phyloP scores from a whole-genome alignment of 2,888 invertebrate genomes.

The Dicycla oo region DNA sequence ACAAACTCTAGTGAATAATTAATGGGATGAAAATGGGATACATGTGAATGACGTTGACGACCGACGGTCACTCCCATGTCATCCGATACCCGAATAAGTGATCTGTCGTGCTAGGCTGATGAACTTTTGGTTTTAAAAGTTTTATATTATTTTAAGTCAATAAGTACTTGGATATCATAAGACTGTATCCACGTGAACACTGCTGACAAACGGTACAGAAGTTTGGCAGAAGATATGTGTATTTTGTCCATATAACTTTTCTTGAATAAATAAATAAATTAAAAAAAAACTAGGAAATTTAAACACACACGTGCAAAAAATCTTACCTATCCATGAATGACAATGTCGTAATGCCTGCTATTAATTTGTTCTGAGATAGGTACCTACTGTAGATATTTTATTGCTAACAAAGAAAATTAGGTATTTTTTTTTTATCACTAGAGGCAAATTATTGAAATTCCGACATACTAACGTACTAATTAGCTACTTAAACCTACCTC shows the following conservation, averaged over 20 bases:
- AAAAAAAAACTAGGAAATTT: background rate
- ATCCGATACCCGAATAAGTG: conserved; percentile 26
- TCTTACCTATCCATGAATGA: background rate
- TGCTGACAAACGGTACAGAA: too few relatives aligned
- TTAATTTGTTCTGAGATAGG: background rate
- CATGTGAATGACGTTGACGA: conserved; percentile 53
- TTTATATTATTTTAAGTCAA: too few relatives aligned
- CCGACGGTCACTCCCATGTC: conserved; percentile 35
- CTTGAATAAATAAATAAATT: too few relatives aligned
- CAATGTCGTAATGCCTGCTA: background rate
- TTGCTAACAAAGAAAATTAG: too few relatives aligned
- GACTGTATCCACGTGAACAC: too few relatives aligned
- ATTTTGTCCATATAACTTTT: too few relatives aligned
- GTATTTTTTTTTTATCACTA: background rate
- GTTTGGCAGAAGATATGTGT: too few relatives aligned
- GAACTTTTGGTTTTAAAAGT: background rate
- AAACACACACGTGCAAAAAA: background rate
- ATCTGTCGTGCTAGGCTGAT: conserved; percentile 12
- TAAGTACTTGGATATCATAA: too few relatives aligned
- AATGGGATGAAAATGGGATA: conserved; percentile 44
- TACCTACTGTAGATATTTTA: too few relatives aligned
- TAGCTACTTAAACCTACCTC: background rate
- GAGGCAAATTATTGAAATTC: background rate
- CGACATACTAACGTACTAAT: background rate
- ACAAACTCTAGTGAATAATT: conserved; percentile 49